Percentiles rank a stretch among this genome's conserved stretches.
Evolutionary conservation across 1,140 invertebrate genomes (phyloP).

Genomic region (Heliconius himera): DNA sequence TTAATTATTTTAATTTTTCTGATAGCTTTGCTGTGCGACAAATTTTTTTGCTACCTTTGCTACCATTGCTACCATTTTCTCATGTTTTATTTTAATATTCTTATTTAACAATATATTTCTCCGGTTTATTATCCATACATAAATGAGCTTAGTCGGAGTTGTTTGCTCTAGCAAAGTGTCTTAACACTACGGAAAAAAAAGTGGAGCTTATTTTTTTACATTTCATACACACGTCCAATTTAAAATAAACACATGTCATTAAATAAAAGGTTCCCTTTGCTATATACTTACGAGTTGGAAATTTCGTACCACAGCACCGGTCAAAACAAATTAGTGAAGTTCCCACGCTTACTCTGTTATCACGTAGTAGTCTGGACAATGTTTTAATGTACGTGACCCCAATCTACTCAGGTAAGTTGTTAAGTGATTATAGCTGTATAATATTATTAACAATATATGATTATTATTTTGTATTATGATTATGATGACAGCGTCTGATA

Average conservation of each 20-base stretch:
- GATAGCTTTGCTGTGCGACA: too few relatives aligned
- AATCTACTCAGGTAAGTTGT: background rate
- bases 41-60: too few relatives aligned
- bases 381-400: slow-evolving; percentile 8
- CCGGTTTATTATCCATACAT: too few relatives aligned
- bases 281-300: slow-evolving; percentile 14
- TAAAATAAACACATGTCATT: background rate
- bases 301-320: background rate
- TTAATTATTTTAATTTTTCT: too few relatives aligned
- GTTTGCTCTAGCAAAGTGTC: too few relatives aligned
- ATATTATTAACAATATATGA: background rate
- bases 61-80: too few relatives aligned
- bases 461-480: background rate
- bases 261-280: background rate
- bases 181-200: too few relatives aligned
- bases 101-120: too few relatives aligned
- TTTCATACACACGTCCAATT: background rate
- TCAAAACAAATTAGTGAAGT: slow-evolving; percentile 10
- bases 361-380: background rate
- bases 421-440: background rate
- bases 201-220: background rate
- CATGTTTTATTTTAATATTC: too few relatives aligned
- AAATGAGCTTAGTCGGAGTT: too few relatives aligned
- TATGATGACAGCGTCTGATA: too few relatives aligned
- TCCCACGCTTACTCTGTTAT: background rate